Percentiles rank a stretch among this genome's conserved stretches.
These are phyloP conservation scores for Standfussiana lucernea DNA, from an alignment of 2,888 invertebrate species.

Conservation along the genomic window DNA sequence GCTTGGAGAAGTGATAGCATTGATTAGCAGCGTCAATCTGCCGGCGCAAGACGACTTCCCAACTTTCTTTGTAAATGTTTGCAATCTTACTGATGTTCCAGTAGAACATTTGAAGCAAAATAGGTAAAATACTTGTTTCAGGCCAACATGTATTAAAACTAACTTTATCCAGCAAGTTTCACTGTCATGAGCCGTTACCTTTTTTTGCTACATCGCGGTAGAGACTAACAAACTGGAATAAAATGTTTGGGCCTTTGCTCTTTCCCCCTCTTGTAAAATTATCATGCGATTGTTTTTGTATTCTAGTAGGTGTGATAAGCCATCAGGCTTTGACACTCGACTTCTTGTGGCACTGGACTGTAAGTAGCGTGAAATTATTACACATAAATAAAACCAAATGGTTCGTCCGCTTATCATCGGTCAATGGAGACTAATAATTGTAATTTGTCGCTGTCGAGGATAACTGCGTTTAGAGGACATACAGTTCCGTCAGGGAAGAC, in stretches of 20 bases:
- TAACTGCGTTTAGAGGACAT: background rate
- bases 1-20: slow-evolving; percentile 78
- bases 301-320: too few species aligned
- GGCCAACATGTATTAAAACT: background rate
- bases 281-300: too few species aligned
- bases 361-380: too few species aligned
- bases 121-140: slow-evolving; percentile 68
- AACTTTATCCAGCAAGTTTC: background rate
- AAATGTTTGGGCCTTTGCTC: too few species aligned
- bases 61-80: slow-evolving; percentile 82
- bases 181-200: background rate
- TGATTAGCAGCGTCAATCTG: slow-evolving; percentile 81
- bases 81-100: slow-evolving; percentile 78
- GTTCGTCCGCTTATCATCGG: too few species aligned
- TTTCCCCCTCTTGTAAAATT: too few species aligned
- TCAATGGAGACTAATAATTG: background rate
- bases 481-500: too few species aligned
- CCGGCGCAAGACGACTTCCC: slow-evolving; percentile 84
- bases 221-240: too few species aligned
- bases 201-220: too few species aligned
- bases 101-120: slow-evolving; percentile 74
- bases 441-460: background rate
- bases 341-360: too few species aligned
- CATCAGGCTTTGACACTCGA: too few species aligned
- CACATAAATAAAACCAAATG: too few species aligned